A percentile compares a stretch with the other conserved stretches of the same genome.
Evolutionary conservation across 2,888 invertebrate genomes (phyloP).

Genomic region (Philhelius pedissequus): DNA sequence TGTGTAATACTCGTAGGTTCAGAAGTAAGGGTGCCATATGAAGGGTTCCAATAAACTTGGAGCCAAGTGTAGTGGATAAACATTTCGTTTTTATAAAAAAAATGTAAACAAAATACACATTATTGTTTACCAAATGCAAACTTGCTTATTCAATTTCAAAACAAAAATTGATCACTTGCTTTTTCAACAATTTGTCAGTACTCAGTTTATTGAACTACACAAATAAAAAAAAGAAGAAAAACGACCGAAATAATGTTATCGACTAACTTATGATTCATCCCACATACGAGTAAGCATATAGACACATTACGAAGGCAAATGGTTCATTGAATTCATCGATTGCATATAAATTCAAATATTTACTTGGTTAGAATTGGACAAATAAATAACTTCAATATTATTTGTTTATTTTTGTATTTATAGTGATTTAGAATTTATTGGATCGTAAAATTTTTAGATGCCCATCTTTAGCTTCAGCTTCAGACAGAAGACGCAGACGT

Average conservation of each 20-base stretch:
- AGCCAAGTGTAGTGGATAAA: neutral
- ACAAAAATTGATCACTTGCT: neutral
- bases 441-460: conserved; percentile 15
- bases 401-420: conserved; percentile 20
- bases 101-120: neutral
- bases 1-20: no score
- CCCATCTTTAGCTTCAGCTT: no score
- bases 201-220: conserved; percentile 42
- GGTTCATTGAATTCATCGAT: conserved; percentile 36
- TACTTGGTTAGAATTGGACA: conserved; percentile 6
- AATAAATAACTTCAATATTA: conserved; percentile 16
- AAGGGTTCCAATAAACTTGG: neutral
- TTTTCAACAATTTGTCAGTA: conserved; percentile 1
- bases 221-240: no score
- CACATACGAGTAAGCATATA: neutral
- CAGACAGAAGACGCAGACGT: neutral
- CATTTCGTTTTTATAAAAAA: neutral
- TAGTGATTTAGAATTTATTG: conserved; percentile 42
- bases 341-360: neutral
- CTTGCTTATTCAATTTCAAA: neutral
- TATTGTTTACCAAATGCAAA: conserved; percentile 6
- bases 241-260: conserved; percentile 4
- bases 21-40: neutral
- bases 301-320: conserved; percentile 1
- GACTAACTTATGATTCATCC: neutral